Evolutionary conservation across 2,888 invertebrate genomes (phyloP), one percentile per base, ranked within the genome.

Genomic region (Amphipyra tragopoginis): DNA sequence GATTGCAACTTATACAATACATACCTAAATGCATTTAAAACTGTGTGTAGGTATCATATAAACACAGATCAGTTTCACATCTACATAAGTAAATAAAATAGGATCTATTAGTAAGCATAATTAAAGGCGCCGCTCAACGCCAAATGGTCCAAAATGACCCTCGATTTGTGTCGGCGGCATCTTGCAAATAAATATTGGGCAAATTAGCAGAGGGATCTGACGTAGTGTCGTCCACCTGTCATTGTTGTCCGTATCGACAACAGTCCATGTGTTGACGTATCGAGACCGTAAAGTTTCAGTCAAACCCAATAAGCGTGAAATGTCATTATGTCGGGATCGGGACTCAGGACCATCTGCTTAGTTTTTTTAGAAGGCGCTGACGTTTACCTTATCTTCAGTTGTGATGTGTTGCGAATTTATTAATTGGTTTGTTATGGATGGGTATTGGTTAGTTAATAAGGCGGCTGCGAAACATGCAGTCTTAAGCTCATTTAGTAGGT

Each of bases 161-260:
- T 86, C 88, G 85, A 89, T 91, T 90, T 89, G 89, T 87, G 86
- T 85, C 85, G 85, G 85, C 91, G 88, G 89, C 92, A 90, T 90
- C 79, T 90, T 91, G 93, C 90, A 82, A 90, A 93, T 93, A 93
- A 93, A 93, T 92, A 93, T 92, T 91, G 91, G 86, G 82, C 91
- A 90, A 93, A 93, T 94, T 93, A 93, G 87, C 82, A 82, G 70
- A 84, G 83, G 90, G 91, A 88, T 87, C 86, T 87, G 62, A 53
- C 63, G 83, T 80, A 55, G 66, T n/a, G 50, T 44, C 54, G 82
- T 79, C 82, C 90, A 92, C 90, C 93, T 93, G 93, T 87, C 85
- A 75, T 83, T 80, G 83, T 82, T 84, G 80, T 82, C 81, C 77
- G 80, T 84, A 84, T 77, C 76, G 79, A 60, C 80, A 75, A 77